Evolutionary conservation across 1,140 invertebrate species (phyloP), one percentile per base, ranked within the genome.

Genomic region (Plodia interpunctella): DNA sequence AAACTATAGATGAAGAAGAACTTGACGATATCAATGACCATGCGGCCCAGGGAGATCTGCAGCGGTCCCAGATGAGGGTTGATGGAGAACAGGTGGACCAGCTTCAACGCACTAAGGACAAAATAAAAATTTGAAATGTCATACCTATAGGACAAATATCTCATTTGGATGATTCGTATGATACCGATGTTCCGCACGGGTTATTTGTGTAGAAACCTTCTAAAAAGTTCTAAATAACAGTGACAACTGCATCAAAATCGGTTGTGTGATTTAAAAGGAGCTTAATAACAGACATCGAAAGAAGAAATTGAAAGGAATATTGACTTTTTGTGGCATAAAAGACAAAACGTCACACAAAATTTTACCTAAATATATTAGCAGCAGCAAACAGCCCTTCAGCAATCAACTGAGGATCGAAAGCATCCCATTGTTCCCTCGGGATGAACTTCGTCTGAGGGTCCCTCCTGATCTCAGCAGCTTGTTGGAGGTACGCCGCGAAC

Each of bases 51-150:
- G 0, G 96, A 97, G 52, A 98, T 97, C 80, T 92, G 89, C 21
- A 98, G 90, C 2, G 97, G 97, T 35, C 97, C 97, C 66, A 98
- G 84, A 88, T 98, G 96, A n/a, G 97, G 97, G 90, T 98, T 98
- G 35, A 98, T 96, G 25, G 97, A 98, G 91, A 98, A 98, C 76
- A 98, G 96, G 83, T 98, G 97, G 11, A 98, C 96, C 72, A 98
- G 88, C 84, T 98, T 98, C 38, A 98, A 57, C 6, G 87, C 84
- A 73, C 86, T 88, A 64, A 51, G 6, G 20, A 11, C 11, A 32
- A 32, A 32, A 15, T 3, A 44, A 10, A 15, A n/a, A 15, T 15
- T 44, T 44, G 2, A 44, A 15, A 5, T 13, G 10, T 13, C 2
- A 5, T 35, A 35, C 10, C 4, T 2, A 11, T 3, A 9, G 32